A percentile compares a stretch with the other conserved stretches of the same genome.
Evolutionary conservation across 2,888 invertebrate genomes (phyloP).

Genomic region (Cantharis lateralis): DNA sequence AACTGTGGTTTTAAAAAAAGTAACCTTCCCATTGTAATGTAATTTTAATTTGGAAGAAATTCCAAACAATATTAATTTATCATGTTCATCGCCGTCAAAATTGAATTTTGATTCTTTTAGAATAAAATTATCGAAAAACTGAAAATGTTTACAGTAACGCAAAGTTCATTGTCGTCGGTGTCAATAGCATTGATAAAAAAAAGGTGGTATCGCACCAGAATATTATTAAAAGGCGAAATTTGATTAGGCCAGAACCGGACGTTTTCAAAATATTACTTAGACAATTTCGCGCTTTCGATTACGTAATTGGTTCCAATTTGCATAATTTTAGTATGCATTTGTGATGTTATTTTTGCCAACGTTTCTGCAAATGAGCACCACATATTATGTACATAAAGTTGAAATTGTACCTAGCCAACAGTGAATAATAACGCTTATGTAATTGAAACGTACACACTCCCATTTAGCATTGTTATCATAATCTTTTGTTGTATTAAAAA

Average conservation of each 20-base stretch:
- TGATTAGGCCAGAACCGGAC: neutral
- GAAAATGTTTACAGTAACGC: neutral
- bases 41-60: too few species aligned
- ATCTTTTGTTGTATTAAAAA: neutral
- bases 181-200: neutral
- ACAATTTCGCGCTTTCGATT: neutral
- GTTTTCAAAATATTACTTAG: neutral
- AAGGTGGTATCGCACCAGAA: neutral
- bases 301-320: neutral
- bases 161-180: neutral
- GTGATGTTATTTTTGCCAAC: neutral
- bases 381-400: neutral
- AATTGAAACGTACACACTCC: neutral
- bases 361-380: neutral
- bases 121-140: neutral
- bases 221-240: neutral
- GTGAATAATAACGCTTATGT: neutral
- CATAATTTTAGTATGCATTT: neutral
- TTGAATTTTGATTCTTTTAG: neutral
- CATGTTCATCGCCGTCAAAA: neutral
- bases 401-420: neutral
- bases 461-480: neutral
- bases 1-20: too few species aligned
- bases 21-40: too few species aligned
- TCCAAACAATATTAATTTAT: neutral